These are phyloP conservation scores for Blastobasis lacticolella DNA, from an alignment of 2,888 invertebrate species.

Conservation along the genomic window DNA sequence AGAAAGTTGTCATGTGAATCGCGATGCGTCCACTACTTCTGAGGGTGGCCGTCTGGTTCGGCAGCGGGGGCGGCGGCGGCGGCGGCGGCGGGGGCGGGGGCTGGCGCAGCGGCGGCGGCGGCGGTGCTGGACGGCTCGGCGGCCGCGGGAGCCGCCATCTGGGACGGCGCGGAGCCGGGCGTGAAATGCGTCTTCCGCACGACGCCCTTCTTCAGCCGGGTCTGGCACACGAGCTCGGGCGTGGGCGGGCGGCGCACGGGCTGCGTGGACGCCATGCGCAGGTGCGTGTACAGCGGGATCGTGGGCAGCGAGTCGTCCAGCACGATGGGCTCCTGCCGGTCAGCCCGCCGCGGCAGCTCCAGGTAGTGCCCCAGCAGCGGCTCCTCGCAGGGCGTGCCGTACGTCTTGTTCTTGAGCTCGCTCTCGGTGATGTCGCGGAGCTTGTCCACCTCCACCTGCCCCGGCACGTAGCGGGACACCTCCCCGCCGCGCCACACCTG, in stretches of 20 bases:
- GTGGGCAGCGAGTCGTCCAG: constrained; percentile 77
- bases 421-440: constrained; percentile 53
- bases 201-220: constrained; percentile 38
- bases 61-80: too few relatives aligned
- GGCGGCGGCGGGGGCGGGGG: too few relatives aligned
- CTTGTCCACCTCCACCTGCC: constrained; percentile 54
- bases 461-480: constrained; percentile 68
- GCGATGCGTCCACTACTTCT: too few relatives aligned
- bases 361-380: constrained; percentile 77
- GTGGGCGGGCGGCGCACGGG: constrained; percentile 73
- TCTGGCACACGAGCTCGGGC: constrained; percentile 64
- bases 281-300: constrained; percentile 81
- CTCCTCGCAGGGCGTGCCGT: constrained; percentile 68
- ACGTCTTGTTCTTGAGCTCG: constrained; percentile 57
- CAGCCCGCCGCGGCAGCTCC: constrained; percentile 65
- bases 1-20: too few relatives aligned
- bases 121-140: too few relatives aligned
- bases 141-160: too few relatives aligned
- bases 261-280: constrained; percentile 74
- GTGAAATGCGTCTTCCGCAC: constrained; percentile 78
- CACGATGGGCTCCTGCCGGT: constrained; percentile 56
- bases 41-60: too few relatives aligned
- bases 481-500: constrained; percentile 64
- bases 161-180: constrained; percentile 7
- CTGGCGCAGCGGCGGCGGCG: too few relatives aligned